These are phyloP conservation scores for Melanostigma gelatinosum DNA, from an alignment of 2,113 vertebrate genomes.

Conservation along the genomic window DNA sequence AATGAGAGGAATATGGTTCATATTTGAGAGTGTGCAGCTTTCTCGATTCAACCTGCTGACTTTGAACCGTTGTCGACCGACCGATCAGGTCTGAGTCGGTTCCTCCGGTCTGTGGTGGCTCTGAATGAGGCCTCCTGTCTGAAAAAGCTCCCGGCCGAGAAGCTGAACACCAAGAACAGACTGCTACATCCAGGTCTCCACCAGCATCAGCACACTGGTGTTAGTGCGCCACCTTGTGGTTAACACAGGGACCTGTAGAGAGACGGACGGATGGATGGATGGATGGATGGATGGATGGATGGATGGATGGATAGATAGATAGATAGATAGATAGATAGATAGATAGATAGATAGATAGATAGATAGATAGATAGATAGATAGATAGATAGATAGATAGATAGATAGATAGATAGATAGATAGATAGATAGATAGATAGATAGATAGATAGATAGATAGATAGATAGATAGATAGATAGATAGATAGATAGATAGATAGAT, in stretches of 20 bases:
- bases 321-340: no score
- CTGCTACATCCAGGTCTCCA: not conserved
- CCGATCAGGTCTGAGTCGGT: not conserved
- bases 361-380: not conserved
- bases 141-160: not conserved
- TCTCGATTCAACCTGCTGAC: not conserved
- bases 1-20: not conserved
- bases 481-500: no score
- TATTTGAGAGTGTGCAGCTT: not conserved
- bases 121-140: not conserved
- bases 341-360: not conserved
- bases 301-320: not conserved
- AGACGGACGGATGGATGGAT: not conserved
- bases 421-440: not conserved
- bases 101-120: not conserved
- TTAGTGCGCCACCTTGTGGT: constrained; percentile 58
- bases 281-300: not conserved
- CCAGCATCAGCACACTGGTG: not conserved
- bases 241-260: not conserved
- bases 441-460: not conserved
- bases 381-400: not conserved
- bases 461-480: not conserved
- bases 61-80: not conserved
- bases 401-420: not conserved
- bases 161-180: not conserved